phyloP scores from a whole-genome alignment of 1,140 invertebrate species.

The Rhyzopertha dominica region DNA sequence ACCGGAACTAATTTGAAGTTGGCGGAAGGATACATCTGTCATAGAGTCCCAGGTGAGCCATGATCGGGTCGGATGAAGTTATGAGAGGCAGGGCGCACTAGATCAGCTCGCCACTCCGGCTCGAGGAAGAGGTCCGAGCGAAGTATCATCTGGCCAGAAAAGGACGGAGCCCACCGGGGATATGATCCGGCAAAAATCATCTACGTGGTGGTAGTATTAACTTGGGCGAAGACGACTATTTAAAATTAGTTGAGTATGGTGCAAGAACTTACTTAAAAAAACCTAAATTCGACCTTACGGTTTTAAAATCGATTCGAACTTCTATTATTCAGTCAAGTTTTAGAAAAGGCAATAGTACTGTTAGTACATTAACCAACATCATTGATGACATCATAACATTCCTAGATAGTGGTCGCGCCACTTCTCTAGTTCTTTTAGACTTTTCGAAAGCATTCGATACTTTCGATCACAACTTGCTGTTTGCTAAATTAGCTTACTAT shows the following conservation, averaged over 20 bases:
- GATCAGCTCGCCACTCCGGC: slow-evolving; percentile 27
- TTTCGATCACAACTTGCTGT: no score
- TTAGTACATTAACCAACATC: no score
- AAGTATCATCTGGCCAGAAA: slow-evolving; percentile 12
- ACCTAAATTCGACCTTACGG: no score
- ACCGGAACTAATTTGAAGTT: slow-evolving; percentile 42
- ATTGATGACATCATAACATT: no score
- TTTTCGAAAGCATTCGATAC: no score
- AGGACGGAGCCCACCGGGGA: slow-evolving; percentile 25
- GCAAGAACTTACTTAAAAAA: no score
- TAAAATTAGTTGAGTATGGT: not conserved
- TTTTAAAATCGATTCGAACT: no score
- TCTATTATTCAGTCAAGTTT: no score
- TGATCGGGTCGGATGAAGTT: slow-evolving; percentile 49
- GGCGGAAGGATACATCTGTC: slow-evolving; percentile 49
- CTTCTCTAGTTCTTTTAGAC: no score
- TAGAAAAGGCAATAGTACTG: no score
- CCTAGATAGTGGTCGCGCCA: no score
- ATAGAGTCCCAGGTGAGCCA: slow-evolving; percentile 47
- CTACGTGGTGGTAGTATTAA: slow-evolving; percentile 36
- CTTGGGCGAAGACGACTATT: slow-evolving; percentile 10
- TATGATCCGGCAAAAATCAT: slow-evolving; percentile 44
- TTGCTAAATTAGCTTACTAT: no score
- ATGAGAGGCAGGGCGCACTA: slow-evolving; percentile 45
- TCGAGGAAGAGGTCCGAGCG: slow-evolving; percentile 1